Evolutionary conservation across 2,797 vertebrate genomes (phyloP), one percentile per base, ranked within the genome.

Genomic region (Stomatorhinus walkeri): DNA sequence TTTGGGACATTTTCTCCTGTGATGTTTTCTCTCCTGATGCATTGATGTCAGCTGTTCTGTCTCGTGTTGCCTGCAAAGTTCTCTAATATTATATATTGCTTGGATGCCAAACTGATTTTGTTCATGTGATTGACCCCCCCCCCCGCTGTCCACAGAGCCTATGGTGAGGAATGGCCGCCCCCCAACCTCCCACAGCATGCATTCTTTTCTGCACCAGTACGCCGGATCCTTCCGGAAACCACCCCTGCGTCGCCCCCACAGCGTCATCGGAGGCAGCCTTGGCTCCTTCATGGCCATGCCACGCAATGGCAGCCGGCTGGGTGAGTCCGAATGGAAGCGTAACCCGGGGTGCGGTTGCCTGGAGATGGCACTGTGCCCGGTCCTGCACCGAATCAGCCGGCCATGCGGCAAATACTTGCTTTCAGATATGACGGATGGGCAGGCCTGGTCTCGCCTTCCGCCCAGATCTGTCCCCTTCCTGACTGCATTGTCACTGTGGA

Each of bases 211-310:
- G 91, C 98, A 99, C 94, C 98, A 99, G 91, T 99, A 99, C 96
- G 97, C 98, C 0, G 98, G 98, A 90, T 98, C 98, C 93, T 99
- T 99, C 95, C 99, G 99, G 96, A 99, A 99, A 93, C 97, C 98
- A 24, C 98, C 98, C 0, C 93, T 99, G 54, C 96, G 98, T 90
- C 96, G 98, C 93, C 98, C 98, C 0, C 98, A 99, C 95, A 99
- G 98, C 51, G 98, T 99, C 95, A 99, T 99, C 89, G 98, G 98
- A 16, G 98, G 98, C 91, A 97, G 97, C 90, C 96, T 99, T 85
- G 97, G 98, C 61, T 99, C 98, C 88, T 99, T 99, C 94, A 99
- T 99, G 97, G 96, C 97, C 90, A 99, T 99, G 97, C 98, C 98
- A 49, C 97, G 98, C 93, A 99, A 98, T 87, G 98, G 98, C 92